Percentiles rank a stretch among this genome's conserved stretches.
phyloP scores from a whole-genome alignment of 2,797 vertebrate species.

The Argyrosomus regius region DNA sequence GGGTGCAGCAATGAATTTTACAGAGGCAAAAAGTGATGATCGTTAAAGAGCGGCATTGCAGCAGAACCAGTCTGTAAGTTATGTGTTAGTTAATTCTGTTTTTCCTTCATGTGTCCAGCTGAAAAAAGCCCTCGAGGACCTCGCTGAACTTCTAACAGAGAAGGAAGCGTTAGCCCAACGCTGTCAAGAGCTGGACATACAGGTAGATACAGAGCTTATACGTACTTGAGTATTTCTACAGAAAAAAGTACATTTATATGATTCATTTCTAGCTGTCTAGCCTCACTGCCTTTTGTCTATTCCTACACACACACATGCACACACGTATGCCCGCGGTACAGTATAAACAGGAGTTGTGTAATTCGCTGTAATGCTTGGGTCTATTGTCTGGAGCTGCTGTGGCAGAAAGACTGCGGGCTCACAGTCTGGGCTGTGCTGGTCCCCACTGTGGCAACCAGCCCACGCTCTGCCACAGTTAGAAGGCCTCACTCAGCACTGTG shows the following conservation, averaged over 20 bases:
- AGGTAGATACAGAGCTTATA: conserved; percentile 84
- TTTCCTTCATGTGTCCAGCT: conserved; percentile 82
- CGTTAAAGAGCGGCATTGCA: not conserved
- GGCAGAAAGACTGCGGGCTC: conserved; percentile 76
- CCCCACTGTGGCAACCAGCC: conserved; percentile 42
- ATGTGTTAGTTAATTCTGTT: not conserved
- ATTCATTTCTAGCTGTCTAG: not conserved
- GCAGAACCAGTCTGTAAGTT: not conserved
- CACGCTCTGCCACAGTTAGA: conserved; percentile 29
- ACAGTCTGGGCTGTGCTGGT: conserved; percentile 63
- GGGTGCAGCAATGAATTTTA: too few species aligned
- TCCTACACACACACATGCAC: conserved; percentile 16
- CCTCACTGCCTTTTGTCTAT: not conserved
- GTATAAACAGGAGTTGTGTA: conserved; percentile 69
- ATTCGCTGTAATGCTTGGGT: conserved; percentile 60
- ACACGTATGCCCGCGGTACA: conserved; percentile 38
- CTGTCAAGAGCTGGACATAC: conserved; percentile 95
- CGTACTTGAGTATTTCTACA: not conserved
- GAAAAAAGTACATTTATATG: not conserved
- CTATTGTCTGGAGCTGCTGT: conserved; percentile 81
- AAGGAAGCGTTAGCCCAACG: conserved; percentile 94
- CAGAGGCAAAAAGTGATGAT: not conserved
- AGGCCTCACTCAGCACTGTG: conserved; percentile 42
- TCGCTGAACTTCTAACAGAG: conserved; percentile 89
- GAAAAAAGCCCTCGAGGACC: conserved; percentile 92